A percentile compares a stretch with the other conserved stretches of the same genome.
Conservation (phyloP, 2,113 vertebrate genomes). For the Carassius gibelio region DNA sequence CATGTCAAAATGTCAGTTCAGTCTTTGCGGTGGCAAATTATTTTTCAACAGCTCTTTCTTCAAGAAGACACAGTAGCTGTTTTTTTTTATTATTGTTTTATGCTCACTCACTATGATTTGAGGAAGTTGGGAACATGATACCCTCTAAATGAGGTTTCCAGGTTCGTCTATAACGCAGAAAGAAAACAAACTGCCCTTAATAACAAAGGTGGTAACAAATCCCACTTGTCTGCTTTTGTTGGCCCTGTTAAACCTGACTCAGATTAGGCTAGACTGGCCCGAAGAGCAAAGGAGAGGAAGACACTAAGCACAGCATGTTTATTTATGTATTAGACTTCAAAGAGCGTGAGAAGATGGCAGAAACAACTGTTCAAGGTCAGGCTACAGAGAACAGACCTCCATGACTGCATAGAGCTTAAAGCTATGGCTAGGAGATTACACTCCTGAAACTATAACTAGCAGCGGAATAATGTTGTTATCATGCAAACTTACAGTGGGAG, state of each 20-base stretch:
- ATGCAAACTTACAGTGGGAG: neutral
- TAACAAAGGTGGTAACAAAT: conserved; percentile 38
- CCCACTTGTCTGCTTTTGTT: conserved; percentile 24
- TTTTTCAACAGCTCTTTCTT: neutral
- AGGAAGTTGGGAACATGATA: conserved; percentile 15
- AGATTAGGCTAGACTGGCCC: conserved; percentile 26
- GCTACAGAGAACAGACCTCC: conserved; percentile 43
- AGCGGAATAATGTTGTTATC: neutral
- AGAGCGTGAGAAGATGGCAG: conserved; percentile 38
- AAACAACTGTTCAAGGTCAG: conserved; percentile 49
- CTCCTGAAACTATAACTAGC: neutral
- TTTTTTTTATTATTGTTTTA: neutral
- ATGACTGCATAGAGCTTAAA: neutral
- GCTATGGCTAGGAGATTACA: neutral
- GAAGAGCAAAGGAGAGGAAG: conserved; percentile 22
- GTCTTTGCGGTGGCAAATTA: neutral
- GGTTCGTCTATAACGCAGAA: conserved; percentile 30
- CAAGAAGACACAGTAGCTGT: neutral
- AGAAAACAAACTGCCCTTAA: conserved; percentile 33
- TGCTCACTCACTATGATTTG: neutral
- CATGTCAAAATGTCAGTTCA: neutral
- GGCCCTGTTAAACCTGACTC: conserved; percentile 40
- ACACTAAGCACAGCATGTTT: conserved; percentile 38
- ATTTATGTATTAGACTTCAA: conserved; percentile 49
- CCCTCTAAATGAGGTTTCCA: conserved; percentile 20